These are phyloP conservation scores for Diceros bicornis DNA, from an alignment of 2,797 vertebrate species.

Conservation along the genomic window DNA sequence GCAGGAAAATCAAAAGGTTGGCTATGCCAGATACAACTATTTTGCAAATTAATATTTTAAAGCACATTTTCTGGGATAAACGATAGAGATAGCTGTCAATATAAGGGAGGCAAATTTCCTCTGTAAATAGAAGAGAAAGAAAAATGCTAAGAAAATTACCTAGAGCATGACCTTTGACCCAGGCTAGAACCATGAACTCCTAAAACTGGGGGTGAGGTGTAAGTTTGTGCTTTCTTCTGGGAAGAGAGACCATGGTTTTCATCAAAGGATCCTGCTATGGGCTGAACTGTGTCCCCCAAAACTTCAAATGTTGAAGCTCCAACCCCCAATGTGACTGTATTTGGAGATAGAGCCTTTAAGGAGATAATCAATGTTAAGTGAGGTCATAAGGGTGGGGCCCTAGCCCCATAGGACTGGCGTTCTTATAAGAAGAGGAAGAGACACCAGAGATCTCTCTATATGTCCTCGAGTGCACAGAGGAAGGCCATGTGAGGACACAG, in stretches of 20 bases:
- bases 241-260: not conserved
- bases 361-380: not conserved
- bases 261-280: not conserved
- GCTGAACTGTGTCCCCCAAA: not conserved
- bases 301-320: not conserved
- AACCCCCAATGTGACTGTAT: not conserved
- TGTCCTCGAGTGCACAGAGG: fast-evolving
- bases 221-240: not conserved
- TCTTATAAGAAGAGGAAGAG: not conserved
- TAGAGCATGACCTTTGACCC: not conserved
- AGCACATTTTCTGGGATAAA: not conserved
- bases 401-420: not conserved
- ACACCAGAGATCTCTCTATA: not conserved
- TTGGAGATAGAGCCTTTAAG: not conserved
- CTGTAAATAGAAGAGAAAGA: not conserved
- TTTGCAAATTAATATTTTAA: not conserved
- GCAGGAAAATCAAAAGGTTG: not conserved
- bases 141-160: not conserved
- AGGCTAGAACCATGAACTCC: not conserved
- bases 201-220: not conserved
- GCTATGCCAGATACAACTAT: not conserved
- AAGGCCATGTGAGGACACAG: not conserved
- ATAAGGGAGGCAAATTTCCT: not conserved
- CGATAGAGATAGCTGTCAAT: not conserved
- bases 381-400: not conserved